Conservation (phyloP, 2,113 vertebrate genomes). For the Asarcornis scutulata region DNA sequence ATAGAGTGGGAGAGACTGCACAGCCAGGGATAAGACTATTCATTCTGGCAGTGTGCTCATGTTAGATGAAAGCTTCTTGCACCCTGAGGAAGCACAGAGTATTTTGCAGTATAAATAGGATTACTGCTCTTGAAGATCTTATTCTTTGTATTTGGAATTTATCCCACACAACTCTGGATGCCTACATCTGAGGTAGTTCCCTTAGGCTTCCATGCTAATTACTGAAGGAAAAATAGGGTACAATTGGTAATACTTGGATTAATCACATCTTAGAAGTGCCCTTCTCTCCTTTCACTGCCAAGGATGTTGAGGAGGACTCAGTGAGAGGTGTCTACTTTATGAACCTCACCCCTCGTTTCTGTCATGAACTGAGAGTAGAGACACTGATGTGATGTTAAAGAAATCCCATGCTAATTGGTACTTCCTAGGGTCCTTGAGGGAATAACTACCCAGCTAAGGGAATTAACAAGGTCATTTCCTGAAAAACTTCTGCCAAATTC, state of each 20-base stretch:
- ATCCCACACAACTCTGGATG: not conserved
- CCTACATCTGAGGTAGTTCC: not conserved
- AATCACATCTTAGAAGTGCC: not conserved
- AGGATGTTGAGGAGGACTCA: not conserved
- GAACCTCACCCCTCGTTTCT: not conserved
- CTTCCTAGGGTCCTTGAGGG: not conserved
- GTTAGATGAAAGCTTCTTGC: not conserved
- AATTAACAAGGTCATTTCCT: not conserved
- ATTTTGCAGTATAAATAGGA: conserved; percentile 15
- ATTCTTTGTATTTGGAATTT: not conserved
- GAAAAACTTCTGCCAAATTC: not conserved
- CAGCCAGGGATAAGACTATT: not conserved
- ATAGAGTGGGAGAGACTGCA: not conserved
- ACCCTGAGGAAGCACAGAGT: not conserved
- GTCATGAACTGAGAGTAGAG: not conserved
- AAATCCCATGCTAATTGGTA: not conserved
- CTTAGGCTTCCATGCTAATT: not conserved
- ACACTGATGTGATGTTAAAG: not conserved
- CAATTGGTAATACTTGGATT: not conserved
- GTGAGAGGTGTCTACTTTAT: not conserved
- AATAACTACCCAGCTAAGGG: not conserved
- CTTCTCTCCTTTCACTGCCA: not conserved
- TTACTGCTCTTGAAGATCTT: conserved; percentile 4
- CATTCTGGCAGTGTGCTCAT: not conserved
- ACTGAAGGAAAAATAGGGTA: not conserved